Evolutionary conservation across 2,888 invertebrate species (phyloP).

Genomic region (Vandiemenella viatica): DNA sequence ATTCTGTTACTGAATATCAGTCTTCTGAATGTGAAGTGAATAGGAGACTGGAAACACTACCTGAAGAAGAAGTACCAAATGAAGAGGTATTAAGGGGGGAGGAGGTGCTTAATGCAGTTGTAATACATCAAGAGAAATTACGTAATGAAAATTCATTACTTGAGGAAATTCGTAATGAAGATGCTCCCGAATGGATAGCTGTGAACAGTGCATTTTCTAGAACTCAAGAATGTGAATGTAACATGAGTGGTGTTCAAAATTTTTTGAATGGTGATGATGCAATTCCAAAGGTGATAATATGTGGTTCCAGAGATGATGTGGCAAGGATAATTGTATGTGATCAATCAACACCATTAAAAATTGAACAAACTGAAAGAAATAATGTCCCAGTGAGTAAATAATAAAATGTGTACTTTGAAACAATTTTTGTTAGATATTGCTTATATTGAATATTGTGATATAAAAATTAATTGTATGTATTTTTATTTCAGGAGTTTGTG

Average conservation of each 20-base stretch:
- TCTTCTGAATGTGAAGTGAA: too few species aligned
- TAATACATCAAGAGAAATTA: too few species aligned
- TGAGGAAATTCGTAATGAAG: too few species aligned
- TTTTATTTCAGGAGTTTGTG: slow-evolving; percentile 21
- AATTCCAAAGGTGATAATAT: slow-evolving; percentile 37
- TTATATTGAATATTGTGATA: background rate
- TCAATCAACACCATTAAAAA: slow-evolving; percentile 1
- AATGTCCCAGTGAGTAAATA: background rate
- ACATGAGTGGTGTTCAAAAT: background rate
- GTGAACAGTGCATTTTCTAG: too few species aligned
- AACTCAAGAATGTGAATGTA: too few species aligned
- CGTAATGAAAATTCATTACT: too few species aligned
- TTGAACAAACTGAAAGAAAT: background rate
- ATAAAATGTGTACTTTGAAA: background rate
- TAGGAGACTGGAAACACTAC: too few species aligned
- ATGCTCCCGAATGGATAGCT: too few species aligned
- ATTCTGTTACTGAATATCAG: background rate
- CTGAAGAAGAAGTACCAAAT: too few species aligned
- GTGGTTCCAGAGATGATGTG: slow-evolving; percentile 35
- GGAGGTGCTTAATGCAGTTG: too few species aligned
- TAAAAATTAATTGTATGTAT: background rate
- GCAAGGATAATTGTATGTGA: slow-evolving; percentile 39
- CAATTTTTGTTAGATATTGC: background rate
- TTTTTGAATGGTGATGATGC: slow-evolving; percentile 15
- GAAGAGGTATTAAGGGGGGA: too few species aligned